A percentile compares a stretch with the other conserved stretches of the same genome.
These are phyloP conservation scores for Thereva nobilitata DNA, from an alignment of 2,888 invertebrate genomes.

Conservation along the genomic window DNA sequence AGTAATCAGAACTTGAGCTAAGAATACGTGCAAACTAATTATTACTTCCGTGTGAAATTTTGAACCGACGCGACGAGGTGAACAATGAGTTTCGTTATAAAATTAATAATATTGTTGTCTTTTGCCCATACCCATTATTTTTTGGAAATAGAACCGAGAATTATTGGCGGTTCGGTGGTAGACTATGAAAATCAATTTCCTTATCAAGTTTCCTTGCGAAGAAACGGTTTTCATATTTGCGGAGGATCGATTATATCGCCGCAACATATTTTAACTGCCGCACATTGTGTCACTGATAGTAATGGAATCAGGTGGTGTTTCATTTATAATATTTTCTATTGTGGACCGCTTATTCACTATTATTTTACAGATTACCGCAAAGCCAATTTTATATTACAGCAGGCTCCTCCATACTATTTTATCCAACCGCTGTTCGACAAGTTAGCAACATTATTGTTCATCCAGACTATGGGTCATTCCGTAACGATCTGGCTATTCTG, in stretches of 20 bases:
- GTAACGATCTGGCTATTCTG: neutral
- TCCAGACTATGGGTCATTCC: neutral
- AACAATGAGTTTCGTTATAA: too few species aligned
- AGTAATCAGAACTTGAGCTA: too few species aligned
- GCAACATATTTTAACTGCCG: slow-evolving; percentile 5
- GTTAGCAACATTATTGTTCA: neutral
- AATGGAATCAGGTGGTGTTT: neutral
- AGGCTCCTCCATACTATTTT: neutral
- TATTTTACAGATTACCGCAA: neutral
- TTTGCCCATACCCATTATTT: too few species aligned
- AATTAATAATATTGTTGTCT: too few species aligned
- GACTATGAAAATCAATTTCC: neutral
- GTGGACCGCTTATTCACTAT: neutral
- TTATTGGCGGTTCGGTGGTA: neutral
- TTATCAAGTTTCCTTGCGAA: neutral
- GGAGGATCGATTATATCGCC: slow-evolving; percentile 15
- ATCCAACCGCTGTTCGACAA: neutral
- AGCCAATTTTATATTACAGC: neutral
- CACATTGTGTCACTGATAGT: slow-evolving; percentile 4
- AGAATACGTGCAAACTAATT: too few species aligned
- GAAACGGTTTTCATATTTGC: neutral
- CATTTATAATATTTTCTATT: neutral
- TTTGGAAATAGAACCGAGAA: too few species aligned
- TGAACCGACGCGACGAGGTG: too few species aligned
- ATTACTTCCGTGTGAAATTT: too few species aligned